Evolutionary conservation across 2,113 vertebrate species (phyloP).

Genomic region (Chamaetylas fuelleborni): DNA sequence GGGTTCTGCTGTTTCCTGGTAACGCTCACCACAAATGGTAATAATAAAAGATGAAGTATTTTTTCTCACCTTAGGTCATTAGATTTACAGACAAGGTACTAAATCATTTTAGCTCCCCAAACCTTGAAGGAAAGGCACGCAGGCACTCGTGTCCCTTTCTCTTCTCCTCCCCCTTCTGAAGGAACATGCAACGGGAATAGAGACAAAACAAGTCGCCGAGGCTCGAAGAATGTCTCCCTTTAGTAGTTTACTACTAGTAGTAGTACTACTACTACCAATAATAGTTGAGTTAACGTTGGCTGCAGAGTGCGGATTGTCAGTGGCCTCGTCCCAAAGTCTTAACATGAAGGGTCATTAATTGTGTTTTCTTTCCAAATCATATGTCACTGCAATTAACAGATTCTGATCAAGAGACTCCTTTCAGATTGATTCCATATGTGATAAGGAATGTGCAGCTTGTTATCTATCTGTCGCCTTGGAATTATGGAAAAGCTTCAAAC

Average conservation of each 20-base stretch:
- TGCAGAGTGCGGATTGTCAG: slow-evolving; percentile 48
- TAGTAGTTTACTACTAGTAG: slow-evolving; percentile 34
- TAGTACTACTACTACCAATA: not conserved
- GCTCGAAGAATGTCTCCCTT: not conserved
- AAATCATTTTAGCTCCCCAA: slow-evolving; percentile 58
- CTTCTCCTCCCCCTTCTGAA: slow-evolving; percentile 4
- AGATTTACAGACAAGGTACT: slow-evolving; percentile 63
- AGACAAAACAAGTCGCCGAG: slow-evolving; percentile 33
- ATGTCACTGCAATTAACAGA: slow-evolving; percentile 79
- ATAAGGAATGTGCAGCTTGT: slow-evolving; percentile 79
- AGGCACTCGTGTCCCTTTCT: not conserved
- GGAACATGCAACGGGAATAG: slow-evolving; percentile 5
- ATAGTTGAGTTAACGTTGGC: slow-evolving; percentile 38
- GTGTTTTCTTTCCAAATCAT: slow-evolving; percentile 79
- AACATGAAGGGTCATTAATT: slow-evolving; percentile 77
- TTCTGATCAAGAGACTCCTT: slow-evolving; percentile 76
- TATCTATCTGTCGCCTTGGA: slow-evolving; percentile 76
- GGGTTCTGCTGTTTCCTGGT: slow-evolving; percentile 61
- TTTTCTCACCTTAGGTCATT: slow-evolving; percentile 68
- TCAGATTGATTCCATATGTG: slow-evolving; percentile 82
- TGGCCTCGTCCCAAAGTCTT: slow-evolving; percentile 43
- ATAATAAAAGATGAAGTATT: slow-evolving; percentile 67
- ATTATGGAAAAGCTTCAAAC: slow-evolving; percentile 83
- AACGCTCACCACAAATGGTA: slow-evolving; percentile 59
- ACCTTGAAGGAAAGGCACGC: not conserved